Evolutionary conservation across 2,888 invertebrate species (phyloP).

Genomic region (Chamaedrilus cognettii): DNA sequence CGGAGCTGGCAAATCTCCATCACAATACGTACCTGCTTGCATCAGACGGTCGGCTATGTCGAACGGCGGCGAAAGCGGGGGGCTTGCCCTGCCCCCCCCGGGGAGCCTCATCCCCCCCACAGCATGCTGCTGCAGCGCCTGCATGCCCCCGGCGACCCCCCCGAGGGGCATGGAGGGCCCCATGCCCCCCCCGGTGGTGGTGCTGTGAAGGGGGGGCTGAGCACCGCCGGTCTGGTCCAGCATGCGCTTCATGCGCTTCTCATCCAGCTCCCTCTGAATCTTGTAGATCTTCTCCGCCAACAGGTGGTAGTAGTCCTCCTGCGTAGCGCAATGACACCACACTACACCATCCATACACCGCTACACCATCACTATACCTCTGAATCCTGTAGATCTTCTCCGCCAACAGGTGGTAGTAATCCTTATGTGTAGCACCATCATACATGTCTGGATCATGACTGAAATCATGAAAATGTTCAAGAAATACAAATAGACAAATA

Average conservation of each 20-base stretch:
- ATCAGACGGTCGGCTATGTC: not conserved
- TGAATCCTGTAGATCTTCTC: constrained; percentile 99
- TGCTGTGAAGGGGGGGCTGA: not conserved
- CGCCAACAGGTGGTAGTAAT: constrained; percentile 97
- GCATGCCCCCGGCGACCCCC: not conserved
- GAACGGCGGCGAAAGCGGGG: not conserved
- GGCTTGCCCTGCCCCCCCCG: not conserved
- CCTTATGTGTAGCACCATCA: no score
- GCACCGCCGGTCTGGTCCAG: not conserved
- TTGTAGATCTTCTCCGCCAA: constrained; percentile 99
- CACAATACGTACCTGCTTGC: no score
- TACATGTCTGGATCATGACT: no score
- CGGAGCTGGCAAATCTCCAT: no score
- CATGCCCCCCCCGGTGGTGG: not conserved
- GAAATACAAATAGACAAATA: no score
- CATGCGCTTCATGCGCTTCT: constrained; percentile 27
- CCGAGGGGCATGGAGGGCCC: not conserved
- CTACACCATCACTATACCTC: constrained; percentile 93
- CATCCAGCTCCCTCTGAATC: constrained; percentile 96
- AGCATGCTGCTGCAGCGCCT: not conserved
- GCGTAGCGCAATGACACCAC: no score
- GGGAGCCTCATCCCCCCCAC: not conserved
- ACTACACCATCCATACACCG: no score
- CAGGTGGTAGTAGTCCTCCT: constrained; percentile 96
- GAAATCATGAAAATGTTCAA: no score